Evolutionary conservation across 2,888 invertebrate species (phyloP), one percentile per base, ranked within the genome.

Genomic region (Creontiades dilutus): DNA sequence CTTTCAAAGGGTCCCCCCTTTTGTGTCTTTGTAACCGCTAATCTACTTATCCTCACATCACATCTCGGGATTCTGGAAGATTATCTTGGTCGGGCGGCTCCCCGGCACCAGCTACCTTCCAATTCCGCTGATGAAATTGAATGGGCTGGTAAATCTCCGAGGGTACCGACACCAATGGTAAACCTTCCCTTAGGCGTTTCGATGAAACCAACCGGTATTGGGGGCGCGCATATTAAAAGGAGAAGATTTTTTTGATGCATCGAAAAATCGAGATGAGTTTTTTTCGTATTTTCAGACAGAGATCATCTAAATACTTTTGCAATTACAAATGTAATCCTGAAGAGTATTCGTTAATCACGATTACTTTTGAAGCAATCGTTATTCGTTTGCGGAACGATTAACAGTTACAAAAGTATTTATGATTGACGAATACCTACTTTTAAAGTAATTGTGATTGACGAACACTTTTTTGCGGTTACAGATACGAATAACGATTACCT

Each of bases 21-120:
- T 80, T 80, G 78, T 80, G 46, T 80, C 78, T 80, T 80, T 80
- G 78, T 80, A 47, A 47, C 78, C 78, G 78, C 78, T 80, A 80
- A 80, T 80, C 78, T 80, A 47, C 78, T 80, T 80, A 80, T 80
- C 46, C 47, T 47, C 11, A n/a, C 78, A 16, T 47, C 78, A 46
- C 78, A 80, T 47, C 78, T 80, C n/a, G 19, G 19, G 9, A 9
- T n/a, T n/a, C 19, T 9, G 68, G 19, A 23, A 13, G 68, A 19
- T 68, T 68, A 68, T 68, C 68, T 68, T 68, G 68, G 0, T 68
- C 68, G 68, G 68, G 68, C 19, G 61, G 61, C 61, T 61, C 19
- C 61, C 61, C 19, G 61, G 61, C n/a, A 5, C 9, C 37, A 11
- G 19, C 19, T 23, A 23, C 3, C 68, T 23, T 23, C 68, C 23